A percentile compares a stretch with the other conserved stretches of the same genome.
Evolutionary conservation across 1,140 invertebrate species (phyloP).

Genomic region (Apocrypta bakeri): DNA sequence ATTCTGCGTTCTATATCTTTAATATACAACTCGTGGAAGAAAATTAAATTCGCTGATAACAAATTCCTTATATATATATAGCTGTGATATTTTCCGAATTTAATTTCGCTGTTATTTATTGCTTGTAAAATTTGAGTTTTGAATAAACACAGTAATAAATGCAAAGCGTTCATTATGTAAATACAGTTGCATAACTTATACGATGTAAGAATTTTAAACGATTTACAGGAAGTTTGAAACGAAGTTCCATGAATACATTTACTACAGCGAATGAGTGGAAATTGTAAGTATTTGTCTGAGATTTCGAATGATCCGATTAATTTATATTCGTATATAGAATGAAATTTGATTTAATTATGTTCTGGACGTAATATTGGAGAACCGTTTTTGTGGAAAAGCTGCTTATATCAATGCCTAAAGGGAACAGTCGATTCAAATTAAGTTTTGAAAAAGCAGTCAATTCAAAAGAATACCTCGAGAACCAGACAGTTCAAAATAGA

Average conservation of each 20-base stretch:
- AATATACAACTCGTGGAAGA: not conserved
- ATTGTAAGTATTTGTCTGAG: not conserved
- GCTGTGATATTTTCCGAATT: not conserved
- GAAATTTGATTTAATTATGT: too few species aligned
- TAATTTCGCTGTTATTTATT: not conserved
- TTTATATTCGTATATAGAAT: not conserved
- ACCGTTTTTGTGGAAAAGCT: too few species aligned
- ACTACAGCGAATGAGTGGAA: not conserved
- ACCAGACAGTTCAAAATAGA: too few species aligned
- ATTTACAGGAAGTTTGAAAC: not conserved
- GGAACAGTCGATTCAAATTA: too few species aligned
- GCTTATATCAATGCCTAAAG: too few species aligned
- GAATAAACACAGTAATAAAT: constrained; percentile 8
- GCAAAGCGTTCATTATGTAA: constrained; percentile 36
- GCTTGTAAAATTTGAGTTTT: not conserved
- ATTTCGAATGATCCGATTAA: not conserved
- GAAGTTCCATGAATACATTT: not conserved
- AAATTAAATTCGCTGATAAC: not conserved
- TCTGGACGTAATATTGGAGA: too few species aligned
- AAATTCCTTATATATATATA: not conserved
- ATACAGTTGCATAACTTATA: constrained; percentile 13
- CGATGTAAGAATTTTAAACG: not conserved
- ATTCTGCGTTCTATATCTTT: not conserved
- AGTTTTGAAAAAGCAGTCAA: too few species aligned
- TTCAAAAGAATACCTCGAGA: too few species aligned